Base-by-base conservation (phyloP, 1,140 invertebrate genomes). In the Drosophila oshimai region DNA sequence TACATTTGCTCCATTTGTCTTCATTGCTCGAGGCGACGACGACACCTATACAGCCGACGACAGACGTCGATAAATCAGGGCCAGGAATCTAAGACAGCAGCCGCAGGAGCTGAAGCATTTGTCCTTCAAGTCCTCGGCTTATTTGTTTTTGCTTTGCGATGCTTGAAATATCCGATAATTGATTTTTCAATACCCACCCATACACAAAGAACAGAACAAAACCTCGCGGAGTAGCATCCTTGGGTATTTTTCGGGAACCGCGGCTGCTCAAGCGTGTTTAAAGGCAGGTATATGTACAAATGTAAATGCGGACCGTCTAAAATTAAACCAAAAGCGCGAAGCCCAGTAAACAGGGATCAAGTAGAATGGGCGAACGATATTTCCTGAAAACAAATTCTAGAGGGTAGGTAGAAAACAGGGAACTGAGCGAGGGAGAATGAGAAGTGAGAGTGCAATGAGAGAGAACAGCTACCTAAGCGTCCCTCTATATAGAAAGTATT, bases 51-150 rank as follows among this genome's bases (percentile, higher is more conserved):
- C 29, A 18, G 31, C 1, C 22, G 26, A n/a, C 39, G 58, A 60
- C 60, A 80, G 57, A 54, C 76, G 42, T 61, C 79, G 41, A 86
- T 84, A 84, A 84, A 84, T 84, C 79, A 79, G 61, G 41, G 58
- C 24, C 69, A 61, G 29, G 53, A 65, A 44, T 80, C 34, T 64
- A 65, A 29, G 33, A 51, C 45, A 44, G 58, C 33, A 68, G 46
- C 31, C 53, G 29, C 75, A 39, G 44, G 39, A 70, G 64, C 37
- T 31, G 37, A 28, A 42, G 45, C 17, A 41, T 28, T 28, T 18
- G 51, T 50, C 44, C 31, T 54, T 31, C 34, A 62, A 53, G 54
- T 41, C 18, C 50, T 49, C 46, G 54, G 64, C 54, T 55, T 61
- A 74, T 79, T 84, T 84, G 70, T 86, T 74, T 58, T 41, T 37